Evolutionary conservation across 2,888 invertebrate species (phyloP).

Genomic region (Panzeria rudis): DNA sequence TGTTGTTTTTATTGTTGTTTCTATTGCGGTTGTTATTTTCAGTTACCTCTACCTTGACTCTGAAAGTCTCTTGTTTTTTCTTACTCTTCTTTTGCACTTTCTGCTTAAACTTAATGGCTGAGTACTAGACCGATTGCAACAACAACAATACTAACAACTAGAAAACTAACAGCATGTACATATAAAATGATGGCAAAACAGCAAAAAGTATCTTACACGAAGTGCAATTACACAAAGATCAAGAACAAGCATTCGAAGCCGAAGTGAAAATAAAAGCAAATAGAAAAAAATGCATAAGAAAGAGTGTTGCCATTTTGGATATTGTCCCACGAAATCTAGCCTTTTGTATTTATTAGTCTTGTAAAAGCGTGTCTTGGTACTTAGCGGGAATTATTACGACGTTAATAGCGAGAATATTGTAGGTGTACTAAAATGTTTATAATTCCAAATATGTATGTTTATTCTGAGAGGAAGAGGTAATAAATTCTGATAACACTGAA

Average conservation of each 20-base stretch:
- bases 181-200: constrained; percentile 31
- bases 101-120: constrained; percentile 8
- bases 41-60: constrained; percentile 84
- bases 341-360: too few relatives aligned
- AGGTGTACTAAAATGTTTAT: too few relatives aligned
- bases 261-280: constrained; percentile 60
- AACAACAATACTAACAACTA: neutral
- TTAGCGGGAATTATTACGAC: too few relatives aligned
- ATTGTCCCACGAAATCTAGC: too few relatives aligned
- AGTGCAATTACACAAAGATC: constrained; percentile 47
- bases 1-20: constrained; percentile 16
- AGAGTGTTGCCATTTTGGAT: neutral
- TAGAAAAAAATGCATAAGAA: constrained; percentile 75
- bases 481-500: too few relatives aligned
- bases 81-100: neutral
- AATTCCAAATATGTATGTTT: too few relatives aligned
- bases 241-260: constrained; percentile 30
- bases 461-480: too few relatives aligned
- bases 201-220: constrained; percentile 20
- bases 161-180: constrained; percentile 15
- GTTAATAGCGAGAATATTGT: too few relatives aligned
- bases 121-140: constrained; percentile 26
- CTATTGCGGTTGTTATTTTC: constrained; percentile 46
- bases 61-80: constrained; percentile 75
- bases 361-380: too few relatives aligned